Base-by-base conservation (phyloP, 1,140 invertebrate species). In the Muscidifurax raptorellus region DNA sequence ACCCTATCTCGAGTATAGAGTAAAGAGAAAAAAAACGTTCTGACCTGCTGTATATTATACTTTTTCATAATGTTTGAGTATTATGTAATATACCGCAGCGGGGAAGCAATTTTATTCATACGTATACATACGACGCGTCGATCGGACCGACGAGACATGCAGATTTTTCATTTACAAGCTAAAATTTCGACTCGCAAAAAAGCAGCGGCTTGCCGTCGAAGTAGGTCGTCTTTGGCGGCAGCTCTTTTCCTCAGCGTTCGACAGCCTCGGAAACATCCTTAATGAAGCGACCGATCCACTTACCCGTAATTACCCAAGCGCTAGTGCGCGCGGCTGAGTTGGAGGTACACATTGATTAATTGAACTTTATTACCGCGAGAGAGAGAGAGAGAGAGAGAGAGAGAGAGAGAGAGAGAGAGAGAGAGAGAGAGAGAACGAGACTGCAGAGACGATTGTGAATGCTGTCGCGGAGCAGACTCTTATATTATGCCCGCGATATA, bases 241-340 rank as follows among this genome's bases (percentile, higher is more conserved):
- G 64, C 32, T n/a, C n/a, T 69, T 67, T 69, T 69, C 64, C 64
- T 59, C 22, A 6, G 40, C 12, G n/a, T 28, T 69, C 64, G 64
- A 44, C 32, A 69, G 77, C 64, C 52, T 80, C 64, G 78, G 78
- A 44, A 44, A 69, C 78, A 44, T 69, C 64, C 12, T 27, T 77
- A 69, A 69, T 69, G 64, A 80, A 80, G 64, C 64, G 52, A 44
- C 32, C 64, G n/a, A 69, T 80, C 64, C 64, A 80, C 64, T 69
- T 80, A 80, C n/a, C 64, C 64, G 18, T 69, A 44, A 80, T 80
- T 80, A 80, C 25, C 78, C 13, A 64, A 77, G 52, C 66, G 4
- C 59, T n/a, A 64, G n/a, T 15, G 59, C 0, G 18, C 18, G 66
- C 66, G 28, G 59, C 27, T 22, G 30, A 59, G 52, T 59, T n/a